Evolutionary conservation across 2,888 invertebrate genomes (phyloP).

Genomic region (Heteromurus nitidus): DNA sequence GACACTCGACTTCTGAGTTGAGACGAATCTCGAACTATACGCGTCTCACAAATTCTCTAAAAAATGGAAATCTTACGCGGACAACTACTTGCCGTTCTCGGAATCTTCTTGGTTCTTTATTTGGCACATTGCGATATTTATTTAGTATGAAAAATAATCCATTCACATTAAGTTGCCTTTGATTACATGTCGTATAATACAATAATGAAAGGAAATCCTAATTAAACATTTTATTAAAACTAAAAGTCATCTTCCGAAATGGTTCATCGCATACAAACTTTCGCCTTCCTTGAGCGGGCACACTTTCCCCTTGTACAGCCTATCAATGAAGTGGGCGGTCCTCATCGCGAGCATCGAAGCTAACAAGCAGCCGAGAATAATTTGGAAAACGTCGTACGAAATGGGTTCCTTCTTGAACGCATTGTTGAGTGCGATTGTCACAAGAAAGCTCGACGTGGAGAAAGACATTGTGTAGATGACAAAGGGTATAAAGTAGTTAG

Average conservation of each 20-base stretch:
- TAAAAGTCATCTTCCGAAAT: constrained; percentile 33
- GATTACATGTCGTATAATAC: too few species aligned
- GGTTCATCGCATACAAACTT: constrained; percentile 13
- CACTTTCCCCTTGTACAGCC: constrained; percentile 30
- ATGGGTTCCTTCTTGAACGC: not conserved
- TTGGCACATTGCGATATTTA: too few species aligned
- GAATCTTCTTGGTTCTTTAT: too few species aligned
- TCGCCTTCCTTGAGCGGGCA: constrained; percentile 35
- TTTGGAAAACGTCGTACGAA: constrained; percentile 34
- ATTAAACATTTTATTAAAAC: too few species aligned
- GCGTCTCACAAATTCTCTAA: too few species aligned
- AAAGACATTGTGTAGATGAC: constrained; percentile 29
- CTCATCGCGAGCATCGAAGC: constrained; percentile 17
- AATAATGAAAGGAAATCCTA: too few species aligned
- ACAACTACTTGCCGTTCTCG: too few species aligned
- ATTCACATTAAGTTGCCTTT: too few species aligned
- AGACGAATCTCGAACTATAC: too few species aligned
- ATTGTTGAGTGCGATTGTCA: constrained; percentile 17
- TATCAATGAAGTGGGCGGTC: not conserved
- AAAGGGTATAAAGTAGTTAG: constrained; percentile 27
- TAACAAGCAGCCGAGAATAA: constrained; percentile 17
- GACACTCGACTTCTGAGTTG: too few species aligned
- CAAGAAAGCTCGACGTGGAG: not conserved
- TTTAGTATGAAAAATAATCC: too few species aligned
- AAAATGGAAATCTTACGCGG: too few species aligned